These are phyloP conservation scores for Aspidiotus rigidus DNA, from an alignment of 2,888 invertebrate species.

Conservation along the genomic window DNA sequence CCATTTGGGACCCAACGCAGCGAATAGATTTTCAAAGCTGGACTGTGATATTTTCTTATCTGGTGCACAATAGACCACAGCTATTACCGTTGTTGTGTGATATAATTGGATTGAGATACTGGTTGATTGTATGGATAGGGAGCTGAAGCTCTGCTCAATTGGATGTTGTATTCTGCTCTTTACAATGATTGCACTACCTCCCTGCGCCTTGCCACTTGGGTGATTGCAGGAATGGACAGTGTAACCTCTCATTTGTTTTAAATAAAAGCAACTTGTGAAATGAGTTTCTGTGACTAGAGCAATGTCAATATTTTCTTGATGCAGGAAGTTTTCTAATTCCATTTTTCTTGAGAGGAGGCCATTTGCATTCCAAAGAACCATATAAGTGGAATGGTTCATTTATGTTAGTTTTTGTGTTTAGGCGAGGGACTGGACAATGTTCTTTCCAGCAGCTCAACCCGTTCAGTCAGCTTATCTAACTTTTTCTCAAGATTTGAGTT, in stretches of 20 bases:
- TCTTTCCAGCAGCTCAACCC: too few relatives aligned
- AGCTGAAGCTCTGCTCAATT: neutral
- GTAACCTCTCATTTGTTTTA: neutral
- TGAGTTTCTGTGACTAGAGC: neutral
- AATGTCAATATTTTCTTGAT: neutral
- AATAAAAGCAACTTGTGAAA: neutral
- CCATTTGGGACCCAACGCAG: neutral
- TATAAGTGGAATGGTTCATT: too few relatives aligned
- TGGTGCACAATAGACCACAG: neutral
- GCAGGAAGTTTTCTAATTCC: neutral
- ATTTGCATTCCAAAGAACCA: too few relatives aligned
- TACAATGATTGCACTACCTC: neutral
- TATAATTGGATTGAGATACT: neutral
- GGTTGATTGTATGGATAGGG: neutral
- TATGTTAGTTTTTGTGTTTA: too few relatives aligned
- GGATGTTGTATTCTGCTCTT: neutral
- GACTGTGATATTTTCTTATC: neutral
- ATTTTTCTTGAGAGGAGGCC: too few relatives aligned
- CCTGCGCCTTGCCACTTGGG: neutral
- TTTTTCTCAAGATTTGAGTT: too few relatives aligned
- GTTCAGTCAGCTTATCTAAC: too few relatives aligned
- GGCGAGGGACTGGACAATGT: too few relatives aligned
- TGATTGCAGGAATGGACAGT: neutral
- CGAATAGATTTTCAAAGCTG: neutral
- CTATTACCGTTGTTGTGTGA: neutral